A percentile compares a stretch with the other conserved stretches of the same genome.
Conservation (phyloP, 2,797 vertebrate species). For the Bradypus variegatus region DNA sequence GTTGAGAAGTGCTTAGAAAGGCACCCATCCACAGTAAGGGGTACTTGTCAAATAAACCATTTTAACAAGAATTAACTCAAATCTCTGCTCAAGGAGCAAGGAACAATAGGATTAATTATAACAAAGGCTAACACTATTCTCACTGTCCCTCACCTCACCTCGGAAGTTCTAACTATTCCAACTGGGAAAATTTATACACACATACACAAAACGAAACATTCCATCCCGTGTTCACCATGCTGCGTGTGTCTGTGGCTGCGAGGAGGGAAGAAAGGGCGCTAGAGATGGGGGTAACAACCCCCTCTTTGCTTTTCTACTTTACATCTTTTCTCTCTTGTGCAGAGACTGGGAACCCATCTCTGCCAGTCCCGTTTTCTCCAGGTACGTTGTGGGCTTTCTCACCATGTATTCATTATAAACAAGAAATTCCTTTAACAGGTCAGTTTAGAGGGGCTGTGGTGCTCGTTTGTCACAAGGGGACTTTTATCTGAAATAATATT, state of each 20-base stretch:
- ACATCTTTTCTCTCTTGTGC: not conserved
- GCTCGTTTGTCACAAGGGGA: not conserved
- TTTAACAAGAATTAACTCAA: not conserved
- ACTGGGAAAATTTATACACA: not conserved
- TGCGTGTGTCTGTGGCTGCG: not conserved
- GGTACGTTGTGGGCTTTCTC: not conserved
- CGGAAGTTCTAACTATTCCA: not conserved
- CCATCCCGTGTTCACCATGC: too few species aligned
- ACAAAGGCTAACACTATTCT: not conserved
- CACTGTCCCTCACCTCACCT: not conserved
- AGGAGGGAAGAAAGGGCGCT: not conserved
- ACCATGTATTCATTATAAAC: slow-evolving; percentile 9
- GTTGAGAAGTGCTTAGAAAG: not conserved
- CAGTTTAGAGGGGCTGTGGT: not conserved
- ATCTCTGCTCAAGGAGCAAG: not conserved
- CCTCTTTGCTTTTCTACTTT: not conserved
- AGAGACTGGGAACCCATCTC: not conserved
- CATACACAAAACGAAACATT: not conserved
- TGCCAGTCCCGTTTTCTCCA: not conserved
- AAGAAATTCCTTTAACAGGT: slow-evolving; percentile 33
- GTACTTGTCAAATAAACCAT: not conserved
- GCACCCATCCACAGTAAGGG: not conserved
- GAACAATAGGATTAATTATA: not conserved
- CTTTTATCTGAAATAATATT: slow-evolving; percentile 41
- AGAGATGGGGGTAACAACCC: rapidly evolving